A percentile compares a stretch with the other conserved stretches of the same genome.
phyloP scores from a whole-genome alignment of 1,140 invertebrate genomes.

The Lasioglossum baleicum region DNA sequence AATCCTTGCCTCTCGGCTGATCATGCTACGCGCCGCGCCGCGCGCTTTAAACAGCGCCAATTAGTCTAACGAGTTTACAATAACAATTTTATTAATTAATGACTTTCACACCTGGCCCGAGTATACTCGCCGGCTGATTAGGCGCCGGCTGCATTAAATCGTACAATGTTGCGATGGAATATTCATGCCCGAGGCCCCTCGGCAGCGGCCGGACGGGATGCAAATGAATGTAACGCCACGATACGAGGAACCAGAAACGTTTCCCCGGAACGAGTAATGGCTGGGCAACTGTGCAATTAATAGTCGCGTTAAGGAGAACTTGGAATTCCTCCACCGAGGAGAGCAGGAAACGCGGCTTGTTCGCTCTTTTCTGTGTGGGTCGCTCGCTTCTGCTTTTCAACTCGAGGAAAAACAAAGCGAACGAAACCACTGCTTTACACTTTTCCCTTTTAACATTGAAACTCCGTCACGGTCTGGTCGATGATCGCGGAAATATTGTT shows the following conservation, averaged over 20 bases:
- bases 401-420: too few relatives aligned
- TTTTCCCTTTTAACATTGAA: too few relatives aligned
- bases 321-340: background rate
- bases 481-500: too few relatives aligned
- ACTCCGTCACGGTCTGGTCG: too few relatives aligned
- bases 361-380: background rate
- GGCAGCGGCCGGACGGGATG: background rate
- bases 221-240: background rate
- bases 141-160: background rate
- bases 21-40: background rate
- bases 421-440: too few relatives aligned
- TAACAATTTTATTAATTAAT: slow-evolving; percentile 38
- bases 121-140: slow-evolving; percentile 6
- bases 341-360: background rate
- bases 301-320: background rate
- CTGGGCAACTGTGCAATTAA: slow-evolving; percentile 6
- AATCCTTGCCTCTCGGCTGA: background rate
- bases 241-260: background rate
- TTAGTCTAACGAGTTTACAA: slow-evolving; percentile 35
- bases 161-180: background rate
- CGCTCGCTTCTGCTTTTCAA: background rate
- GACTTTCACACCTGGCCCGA: slow-evolving; percentile 23
- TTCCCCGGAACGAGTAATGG: background rate
- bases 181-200: background rate
- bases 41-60: background rate